Percentiles rank a stretch among this genome's conserved stretches.
Evolutionary conservation across 2,888 invertebrate species (phyloP).

Genomic region (Sarcophaga carnaria): DNA sequence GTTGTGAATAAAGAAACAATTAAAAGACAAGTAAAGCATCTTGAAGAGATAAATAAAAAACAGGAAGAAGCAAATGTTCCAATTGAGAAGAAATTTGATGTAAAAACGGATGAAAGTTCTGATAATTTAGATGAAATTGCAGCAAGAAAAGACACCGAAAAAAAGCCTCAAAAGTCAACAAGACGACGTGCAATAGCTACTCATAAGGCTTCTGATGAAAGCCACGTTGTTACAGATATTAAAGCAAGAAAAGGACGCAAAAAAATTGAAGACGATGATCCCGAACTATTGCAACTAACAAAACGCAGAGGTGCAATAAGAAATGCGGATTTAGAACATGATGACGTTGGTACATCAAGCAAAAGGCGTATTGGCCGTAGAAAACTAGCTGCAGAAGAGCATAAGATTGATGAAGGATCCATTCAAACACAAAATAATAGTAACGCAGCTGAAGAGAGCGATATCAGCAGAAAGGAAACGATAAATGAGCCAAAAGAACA

Average conservation of each 20-base stretch:
- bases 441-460: not conserved
- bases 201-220: too few relatives aligned
- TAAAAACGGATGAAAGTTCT: not conserved
- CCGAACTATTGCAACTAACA: not conserved
- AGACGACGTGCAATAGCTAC: constrained; percentile 22
- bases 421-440: not conserved
- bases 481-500: not conserved
- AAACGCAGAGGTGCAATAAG: constrained; percentile 31
- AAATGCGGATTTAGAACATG: constrained; percentile 5
- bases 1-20: constrained; percentile 14
- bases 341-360: constrained; percentile 16
- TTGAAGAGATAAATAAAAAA: constrained; percentile 1
- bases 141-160: not conserved
- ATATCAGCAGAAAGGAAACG: not conserved
- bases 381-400: constrained; percentile 20
- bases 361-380: constrained; percentile 29
- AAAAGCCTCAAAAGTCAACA: constrained; percentile 31
- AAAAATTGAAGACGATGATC: constrained; percentile 6
- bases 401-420: not conserved
- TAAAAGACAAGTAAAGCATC: constrained; percentile 21
- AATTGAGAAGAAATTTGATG: not conserved
- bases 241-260: too few relatives aligned
- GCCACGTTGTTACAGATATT: too few relatives aligned
- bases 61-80: constrained; percentile 9
- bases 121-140: constrained; percentile 15